Evolutionary conservation across 37 sponge, comb jelly and placozoan species (phyloP), one percentile per base, ranked within the genome.

Genomic region (Crambe crambe): DNA sequence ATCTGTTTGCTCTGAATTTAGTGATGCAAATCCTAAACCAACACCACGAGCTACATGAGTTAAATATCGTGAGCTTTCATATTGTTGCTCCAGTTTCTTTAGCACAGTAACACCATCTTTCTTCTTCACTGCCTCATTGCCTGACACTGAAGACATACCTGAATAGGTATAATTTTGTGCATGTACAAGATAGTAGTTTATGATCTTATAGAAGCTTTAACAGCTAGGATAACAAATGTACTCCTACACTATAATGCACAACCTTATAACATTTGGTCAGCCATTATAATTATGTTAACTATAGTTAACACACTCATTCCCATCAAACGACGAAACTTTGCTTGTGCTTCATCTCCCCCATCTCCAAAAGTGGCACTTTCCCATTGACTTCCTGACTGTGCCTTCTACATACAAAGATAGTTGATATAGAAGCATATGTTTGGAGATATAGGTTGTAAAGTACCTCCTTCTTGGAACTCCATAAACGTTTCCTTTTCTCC

Each of bases 261-360:
- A n/a, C n/a, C n/a, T n/a, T n/a, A n/a, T n/a, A n/a, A n/a, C n/a
- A n/a, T n/a, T n/a, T n/a, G n/a, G n/a, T n/a, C n/a, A n/a, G 9
- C 3, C 15, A 20, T 18, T 30, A 65, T 12, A 31, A 65, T 65
- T 31, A 31, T 12, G 25, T 26, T 35, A 22, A 70, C 2, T 42
- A 38, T 20, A 40, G 43, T 35, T 39, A 2, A 26, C 58, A 68
- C 58, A 73, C 71, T 58, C 21, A 90, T 90, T 17, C 90, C 90
- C 90, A 90, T 90, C 21, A 90, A 68, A 20, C 90, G 77, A 18
- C 90, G 56, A 37, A 90, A 90, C 61, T 90, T 90, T 17, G 85
- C 75, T 31, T 88, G 83, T 21, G 84, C 42, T 23, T 59, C 35
- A 10, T 58, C 61, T 21, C 41, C 78, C 56, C 85, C 86, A 23